phyloP scores from a whole-genome alignment of 2,797 vertebrate genomes.

The Tarsius wallacei region DNA sequence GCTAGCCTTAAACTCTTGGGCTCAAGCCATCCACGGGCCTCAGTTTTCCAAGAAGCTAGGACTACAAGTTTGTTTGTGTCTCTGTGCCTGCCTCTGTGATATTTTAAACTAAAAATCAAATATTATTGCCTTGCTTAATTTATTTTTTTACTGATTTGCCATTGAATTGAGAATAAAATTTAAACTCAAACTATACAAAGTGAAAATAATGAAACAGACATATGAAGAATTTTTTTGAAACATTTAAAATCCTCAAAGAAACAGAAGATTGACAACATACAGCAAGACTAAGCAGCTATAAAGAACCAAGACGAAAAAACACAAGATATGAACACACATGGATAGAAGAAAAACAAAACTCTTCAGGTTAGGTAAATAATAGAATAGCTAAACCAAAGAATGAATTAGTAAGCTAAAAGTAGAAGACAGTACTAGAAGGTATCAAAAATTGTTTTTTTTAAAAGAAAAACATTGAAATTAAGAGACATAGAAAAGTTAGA shows the following conservation, averaged over 20 bases:
- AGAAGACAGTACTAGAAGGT: neutral
- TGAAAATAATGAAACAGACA: neutral
- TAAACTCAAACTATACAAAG: constrained; percentile 6
- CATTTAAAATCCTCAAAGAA: constrained; percentile 40
- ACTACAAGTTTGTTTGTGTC: neutral
- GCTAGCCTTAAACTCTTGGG: neutral
- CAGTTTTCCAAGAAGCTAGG: neutral
- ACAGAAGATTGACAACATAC: neutral
- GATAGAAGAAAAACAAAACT: neutral
- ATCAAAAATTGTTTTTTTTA: neutral
- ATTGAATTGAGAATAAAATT: neutral
- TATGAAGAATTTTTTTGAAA: neutral
- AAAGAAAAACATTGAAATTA: constrained; percentile 13
- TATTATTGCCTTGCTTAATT: neutral
- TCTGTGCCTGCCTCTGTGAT: neutral
- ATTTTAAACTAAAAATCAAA: constrained; percentile 3
- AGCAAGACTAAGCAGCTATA: neutral
- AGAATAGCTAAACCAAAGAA: constrained; percentile 10
- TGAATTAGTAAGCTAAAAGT: neutral
- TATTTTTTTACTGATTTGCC: neutral
- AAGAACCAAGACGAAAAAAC: neutral
- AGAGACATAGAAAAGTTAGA: neutral
- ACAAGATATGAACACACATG: neutral
- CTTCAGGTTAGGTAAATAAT: neutral
- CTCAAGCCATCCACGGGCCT: neutral